Evolutionary conservation across 2,113 vertebrate species (phyloP).

Genomic region (Carlito syrichta): DNA sequence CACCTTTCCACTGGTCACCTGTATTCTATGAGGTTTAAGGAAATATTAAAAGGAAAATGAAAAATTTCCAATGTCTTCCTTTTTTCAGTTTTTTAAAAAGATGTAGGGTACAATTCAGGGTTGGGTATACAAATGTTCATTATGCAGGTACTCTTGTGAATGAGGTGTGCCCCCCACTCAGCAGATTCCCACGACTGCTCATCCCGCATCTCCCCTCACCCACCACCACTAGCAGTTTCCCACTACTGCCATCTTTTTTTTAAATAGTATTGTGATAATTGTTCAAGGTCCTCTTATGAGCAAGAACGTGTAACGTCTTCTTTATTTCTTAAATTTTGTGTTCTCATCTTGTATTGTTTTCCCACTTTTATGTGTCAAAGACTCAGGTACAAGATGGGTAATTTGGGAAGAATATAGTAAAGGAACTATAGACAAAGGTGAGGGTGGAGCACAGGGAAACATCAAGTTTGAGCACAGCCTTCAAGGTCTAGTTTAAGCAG

Average conservation of each 20-base stretch:
- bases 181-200: too few relatives aligned
- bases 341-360: neutral
- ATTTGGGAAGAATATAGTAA: neutral
- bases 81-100: too few relatives aligned
- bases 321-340: neutral
- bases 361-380: neutral
- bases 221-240: too few relatives aligned
- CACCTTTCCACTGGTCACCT: neutral
- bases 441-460: neutral
- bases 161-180: too few relatives aligned
- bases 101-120: too few relatives aligned
- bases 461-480: neutral
- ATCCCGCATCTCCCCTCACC: too few relatives aligned
- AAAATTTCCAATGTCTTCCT: too few relatives aligned
- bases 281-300: too few relatives aligned
- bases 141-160: too few relatives aligned
- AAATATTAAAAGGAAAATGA: neutral
- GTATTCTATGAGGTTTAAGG: neutral
- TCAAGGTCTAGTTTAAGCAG: neutral
- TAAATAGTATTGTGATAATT: too few relatives aligned
- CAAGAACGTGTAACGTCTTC: neutral
- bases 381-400: neutral
- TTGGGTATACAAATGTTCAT: too few relatives aligned
- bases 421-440: neutral
- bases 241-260: too few relatives aligned